Conservation (phyloP, 30 jellyfish, hydroid and myxozoan genomes). For the Sanderia malayensis region DNA sequence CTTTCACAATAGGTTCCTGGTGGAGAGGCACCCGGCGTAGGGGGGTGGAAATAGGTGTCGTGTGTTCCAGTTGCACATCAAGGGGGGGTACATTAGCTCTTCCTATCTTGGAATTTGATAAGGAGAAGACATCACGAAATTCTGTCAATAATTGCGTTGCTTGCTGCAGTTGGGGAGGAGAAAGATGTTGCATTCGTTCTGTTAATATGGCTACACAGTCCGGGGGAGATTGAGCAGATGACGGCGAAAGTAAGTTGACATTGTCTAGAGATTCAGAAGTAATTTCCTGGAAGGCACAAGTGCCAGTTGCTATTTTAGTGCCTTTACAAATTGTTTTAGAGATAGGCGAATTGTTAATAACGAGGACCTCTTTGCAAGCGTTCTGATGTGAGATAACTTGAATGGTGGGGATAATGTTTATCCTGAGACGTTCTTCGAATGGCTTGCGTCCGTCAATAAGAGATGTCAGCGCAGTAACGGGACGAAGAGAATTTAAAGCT, state of each 20-base stretch:
- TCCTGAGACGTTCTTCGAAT: not conserved
- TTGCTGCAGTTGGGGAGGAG: slow-evolving; percentile 6
- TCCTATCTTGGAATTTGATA: too few species aligned
- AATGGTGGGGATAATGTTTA: not conserved
- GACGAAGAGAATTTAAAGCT: not conserved
- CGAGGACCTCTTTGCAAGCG: not conserved
- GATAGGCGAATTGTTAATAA: not conserved
- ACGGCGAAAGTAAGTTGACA: slow-evolving; percentile 2
- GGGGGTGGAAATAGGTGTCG: not conserved
- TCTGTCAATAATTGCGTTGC: slow-evolving; percentile 8
- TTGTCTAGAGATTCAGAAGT: slow-evolving; percentile 11
- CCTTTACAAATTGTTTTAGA: slow-evolving; percentile 12
- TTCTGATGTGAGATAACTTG: not conserved
- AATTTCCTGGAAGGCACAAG: slow-evolving; percentile 18
- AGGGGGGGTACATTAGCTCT: not conserved
- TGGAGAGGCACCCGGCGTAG: not conserved
- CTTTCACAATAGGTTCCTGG: not conserved
- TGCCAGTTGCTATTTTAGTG: slow-evolving; percentile 6
- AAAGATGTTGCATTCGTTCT: not conserved
- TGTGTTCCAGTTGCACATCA: not conserved
- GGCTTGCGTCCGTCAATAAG: not conserved
- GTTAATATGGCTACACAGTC: not conserved
- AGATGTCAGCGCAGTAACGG: not conserved
- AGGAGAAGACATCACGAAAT: too few species aligned
- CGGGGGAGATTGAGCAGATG: not conserved